Conservation (phyloP, 2,113 vertebrate species). For the Spermophilus dauricus region DNA sequence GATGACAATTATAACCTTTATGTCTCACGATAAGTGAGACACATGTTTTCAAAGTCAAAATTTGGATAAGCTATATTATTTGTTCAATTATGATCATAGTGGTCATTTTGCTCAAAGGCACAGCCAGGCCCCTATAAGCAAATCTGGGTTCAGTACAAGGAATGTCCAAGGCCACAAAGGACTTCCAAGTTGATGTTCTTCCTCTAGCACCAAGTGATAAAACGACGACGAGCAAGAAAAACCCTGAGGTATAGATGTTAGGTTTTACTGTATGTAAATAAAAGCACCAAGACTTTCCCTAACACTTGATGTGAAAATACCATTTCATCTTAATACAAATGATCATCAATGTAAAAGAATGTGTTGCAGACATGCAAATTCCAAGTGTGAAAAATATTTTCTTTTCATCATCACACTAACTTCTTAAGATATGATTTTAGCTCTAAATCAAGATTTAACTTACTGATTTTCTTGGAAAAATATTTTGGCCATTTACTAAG, state of each 20-base stretch:
- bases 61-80: background rate
- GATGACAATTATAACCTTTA: background rate
- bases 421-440: too few relatives aligned
- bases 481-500: too few relatives aligned
- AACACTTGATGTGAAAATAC: conserved; percentile 27
- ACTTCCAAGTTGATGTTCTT: background rate
- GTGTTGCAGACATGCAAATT: too few relatives aligned
- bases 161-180: background rate
- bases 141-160: background rate
- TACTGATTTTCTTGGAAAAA: too few relatives aligned
- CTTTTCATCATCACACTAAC: too few relatives aligned
- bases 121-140: background rate
- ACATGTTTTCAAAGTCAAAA: conserved; percentile 2
- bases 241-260: background rate
- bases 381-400: too few relatives aligned
- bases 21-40: background rate
- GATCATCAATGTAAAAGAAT: background rate
- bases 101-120: background rate
- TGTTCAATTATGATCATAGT: conserved; percentile 15
- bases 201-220: background rate
- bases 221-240: conserved; percentile 9
- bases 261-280: conserved; percentile 43
- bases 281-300: conserved; percentile 51
- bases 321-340: conserved; percentile 12
- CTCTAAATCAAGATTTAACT: too few relatives aligned